Percentiles rank a stretch among this genome's conserved stretches.
Conservation (phyloP, 2,113 vertebrate species). For the Australoheros scitulus region DNA sequence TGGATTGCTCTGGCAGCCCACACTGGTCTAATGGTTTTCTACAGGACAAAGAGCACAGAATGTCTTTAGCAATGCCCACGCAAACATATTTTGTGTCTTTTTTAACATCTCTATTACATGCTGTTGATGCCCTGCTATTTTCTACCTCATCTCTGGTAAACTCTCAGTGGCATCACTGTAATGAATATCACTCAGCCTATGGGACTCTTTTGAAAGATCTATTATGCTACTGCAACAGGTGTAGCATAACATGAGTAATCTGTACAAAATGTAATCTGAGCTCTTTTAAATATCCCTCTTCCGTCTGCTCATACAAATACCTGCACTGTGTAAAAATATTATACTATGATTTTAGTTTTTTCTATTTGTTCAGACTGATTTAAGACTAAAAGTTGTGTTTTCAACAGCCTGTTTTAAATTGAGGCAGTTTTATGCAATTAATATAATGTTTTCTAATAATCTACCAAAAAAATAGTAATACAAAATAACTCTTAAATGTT, state of each 20-base stretch:
- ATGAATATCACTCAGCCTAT: background rate
- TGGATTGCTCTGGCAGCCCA: constrained; percentile 68
- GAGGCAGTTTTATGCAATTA: background rate
- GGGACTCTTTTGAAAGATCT: constrained; percentile 18
- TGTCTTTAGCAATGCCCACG: background rate
- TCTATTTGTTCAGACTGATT: background rate
- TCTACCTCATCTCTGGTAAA: background rate
- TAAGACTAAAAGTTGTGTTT: background rate
- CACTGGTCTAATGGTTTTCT: constrained; percentile 70
- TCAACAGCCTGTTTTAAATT: background rate
- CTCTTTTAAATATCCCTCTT: background rate
- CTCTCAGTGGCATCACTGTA: background rate
- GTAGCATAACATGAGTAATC: background rate
- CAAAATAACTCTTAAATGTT: constrained; percentile 14
- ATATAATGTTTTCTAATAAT: background rate
- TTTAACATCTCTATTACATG: background rate
- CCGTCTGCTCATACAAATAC: background rate
- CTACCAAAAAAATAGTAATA: background rate
- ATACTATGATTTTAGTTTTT: background rate
- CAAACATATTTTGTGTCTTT: background rate
- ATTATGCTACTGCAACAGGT: constrained; percentile 16
- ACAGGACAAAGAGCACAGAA: constrained; percentile 4
- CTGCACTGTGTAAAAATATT: background rate
- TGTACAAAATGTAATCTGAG: background rate
- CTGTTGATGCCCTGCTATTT: background rate